phyloP scores from a whole-genome alignment of 2,888 invertebrate species.

The Drosophila birchii region DNA sequence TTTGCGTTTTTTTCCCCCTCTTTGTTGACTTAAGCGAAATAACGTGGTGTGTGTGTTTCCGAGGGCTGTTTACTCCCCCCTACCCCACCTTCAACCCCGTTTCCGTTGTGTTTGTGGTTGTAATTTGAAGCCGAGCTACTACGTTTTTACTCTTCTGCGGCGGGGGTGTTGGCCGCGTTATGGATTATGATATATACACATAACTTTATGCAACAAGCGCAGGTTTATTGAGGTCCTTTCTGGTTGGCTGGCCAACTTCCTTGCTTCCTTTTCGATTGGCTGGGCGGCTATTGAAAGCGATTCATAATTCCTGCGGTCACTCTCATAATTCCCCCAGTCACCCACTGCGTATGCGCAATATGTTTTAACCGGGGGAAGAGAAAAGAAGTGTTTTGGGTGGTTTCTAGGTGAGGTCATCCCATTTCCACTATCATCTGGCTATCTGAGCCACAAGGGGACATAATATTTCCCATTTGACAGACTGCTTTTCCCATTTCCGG shows the following conservation, averaged over 20 bases:
- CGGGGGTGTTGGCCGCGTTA: constrained; percentile 47
- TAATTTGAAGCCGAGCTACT: constrained; percentile 62
- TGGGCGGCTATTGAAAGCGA: constrained; percentile 12
- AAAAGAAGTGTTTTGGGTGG: background rate
- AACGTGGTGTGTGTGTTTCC: constrained; percentile 29
- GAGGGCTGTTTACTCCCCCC: constrained; percentile 62
- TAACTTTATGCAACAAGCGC: constrained; percentile 70
- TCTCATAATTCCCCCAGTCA: constrained; percentile 51
- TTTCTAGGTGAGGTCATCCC: constrained; percentile 30
- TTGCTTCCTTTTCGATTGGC: constrained; percentile 56
- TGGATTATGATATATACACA: constrained; percentile 73
- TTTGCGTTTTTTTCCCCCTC: constrained; percentile 32
- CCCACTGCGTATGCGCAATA: constrained; percentile 63
- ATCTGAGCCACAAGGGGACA: constrained; percentile 25
- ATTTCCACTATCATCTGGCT: constrained; percentile 19
- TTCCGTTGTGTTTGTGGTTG: constrained; percentile 70
- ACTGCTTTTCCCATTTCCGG: constrained; percentile 16
- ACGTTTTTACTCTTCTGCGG: constrained; percentile 6
- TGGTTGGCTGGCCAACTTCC: constrained; percentile 40
- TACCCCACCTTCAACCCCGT: constrained; percentile 10
- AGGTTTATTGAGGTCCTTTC: constrained; percentile 28
- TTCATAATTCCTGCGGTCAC: constrained; percentile 70
- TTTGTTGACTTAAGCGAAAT: constrained; percentile 72
- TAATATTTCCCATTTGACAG: constrained; percentile 46
- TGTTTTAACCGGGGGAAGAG: background rate